A percentile compares a stretch with the other conserved stretches of the same genome.
phyloP scores from a whole-genome alignment of 2,888 invertebrate genomes.

The Habrosyne pyritoides region DNA sequence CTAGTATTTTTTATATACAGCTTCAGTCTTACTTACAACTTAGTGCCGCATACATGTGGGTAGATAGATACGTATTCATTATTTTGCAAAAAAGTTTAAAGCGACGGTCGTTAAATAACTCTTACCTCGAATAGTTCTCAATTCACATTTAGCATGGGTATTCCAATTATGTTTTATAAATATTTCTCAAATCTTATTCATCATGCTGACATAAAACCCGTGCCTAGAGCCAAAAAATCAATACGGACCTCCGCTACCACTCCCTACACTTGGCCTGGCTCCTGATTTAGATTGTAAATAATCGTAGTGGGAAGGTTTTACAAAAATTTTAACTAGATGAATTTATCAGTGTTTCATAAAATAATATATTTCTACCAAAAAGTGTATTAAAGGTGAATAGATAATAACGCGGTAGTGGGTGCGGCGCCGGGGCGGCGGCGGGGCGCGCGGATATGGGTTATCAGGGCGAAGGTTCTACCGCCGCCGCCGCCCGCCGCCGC shows the following conservation, averaged over 20 bases:
- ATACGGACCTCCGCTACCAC: not conserved
- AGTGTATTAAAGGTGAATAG: not conserved
- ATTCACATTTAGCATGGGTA: not conserved
- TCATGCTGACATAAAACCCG: not conserved
- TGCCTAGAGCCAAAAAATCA: not conserved
- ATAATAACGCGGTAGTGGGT: slow-evolving; percentile 24
- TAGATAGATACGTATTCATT: no score
- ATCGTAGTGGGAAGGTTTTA: not conserved
- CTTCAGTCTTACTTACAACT: no score
- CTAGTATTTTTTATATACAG: no score
- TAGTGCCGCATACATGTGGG: no score
- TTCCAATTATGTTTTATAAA: not conserved
- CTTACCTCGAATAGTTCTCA: no score
- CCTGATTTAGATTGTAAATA: not conserved
- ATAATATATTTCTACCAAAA: not conserved
- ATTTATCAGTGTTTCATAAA: not conserved
- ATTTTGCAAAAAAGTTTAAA: no score
- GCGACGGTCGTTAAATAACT: no score
- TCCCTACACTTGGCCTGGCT: not conserved
- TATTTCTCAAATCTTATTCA: not conserved
- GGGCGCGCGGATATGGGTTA: slow-evolving; percentile 65
- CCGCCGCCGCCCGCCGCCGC: not conserved
- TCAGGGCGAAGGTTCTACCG: slow-evolving; percentile 61
- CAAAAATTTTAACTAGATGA: not conserved
- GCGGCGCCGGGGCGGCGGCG: slow-evolving; percentile 38